Percentiles rank a stretch among this genome's conserved stretches.
Evolutionary conservation across 2,888 invertebrate genomes (phyloP).

Genomic region (Elmis aenea): DNA sequence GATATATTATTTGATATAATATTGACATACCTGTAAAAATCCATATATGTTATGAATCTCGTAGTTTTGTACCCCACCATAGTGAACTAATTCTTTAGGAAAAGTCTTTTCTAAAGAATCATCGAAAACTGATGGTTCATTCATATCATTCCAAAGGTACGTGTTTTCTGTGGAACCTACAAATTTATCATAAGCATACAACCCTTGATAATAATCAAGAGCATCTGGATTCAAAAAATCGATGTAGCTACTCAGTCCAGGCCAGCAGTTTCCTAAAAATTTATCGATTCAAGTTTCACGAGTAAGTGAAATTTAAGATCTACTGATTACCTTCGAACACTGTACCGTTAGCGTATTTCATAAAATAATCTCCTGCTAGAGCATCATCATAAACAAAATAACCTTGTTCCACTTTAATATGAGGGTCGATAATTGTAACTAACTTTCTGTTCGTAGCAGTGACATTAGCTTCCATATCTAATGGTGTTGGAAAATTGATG

Average conservation of each 20-base stretch:
- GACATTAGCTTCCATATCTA: slow-evolving; percentile 81
- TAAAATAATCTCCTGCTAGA: slow-evolving; percentile 69
- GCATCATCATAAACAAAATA: slow-evolving; percentile 86
- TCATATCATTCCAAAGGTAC: slow-evolving; percentile 99
- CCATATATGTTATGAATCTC: slow-evolving; percentile 95
- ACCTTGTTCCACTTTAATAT: slow-evolving; percentile 83
- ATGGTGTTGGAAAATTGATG: slow-evolving; percentile 75
- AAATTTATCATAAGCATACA: slow-evolving; percentile 36
- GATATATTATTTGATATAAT: no score
- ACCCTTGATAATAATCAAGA: slow-evolving; percentile 69
- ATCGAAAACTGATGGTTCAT: slow-evolving; percentile 96
- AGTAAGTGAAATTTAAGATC: no score
- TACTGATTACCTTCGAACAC: slow-evolving; percentile 70
- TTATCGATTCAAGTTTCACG: background rate
- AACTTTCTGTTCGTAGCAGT: slow-evolving; percentile 82
- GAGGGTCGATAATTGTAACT: slow-evolving; percentile 93
- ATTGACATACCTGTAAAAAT: slow-evolving; percentile 54
- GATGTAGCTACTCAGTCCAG: slow-evolving; percentile 86
- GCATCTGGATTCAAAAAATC: slow-evolving; percentile 88
- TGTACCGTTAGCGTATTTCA: slow-evolving; percentile 79
- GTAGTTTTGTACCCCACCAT: slow-evolving; percentile 81
- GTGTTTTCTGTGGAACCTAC: slow-evolving; percentile 53
- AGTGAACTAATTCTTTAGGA: slow-evolving; percentile 42
- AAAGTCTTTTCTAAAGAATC: background rate
- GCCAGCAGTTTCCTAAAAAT: slow-evolving; percentile 90